Evolutionary conservation across 2,888 invertebrate species (phyloP).

Genomic region (Ptychoptera albimana): DNA sequence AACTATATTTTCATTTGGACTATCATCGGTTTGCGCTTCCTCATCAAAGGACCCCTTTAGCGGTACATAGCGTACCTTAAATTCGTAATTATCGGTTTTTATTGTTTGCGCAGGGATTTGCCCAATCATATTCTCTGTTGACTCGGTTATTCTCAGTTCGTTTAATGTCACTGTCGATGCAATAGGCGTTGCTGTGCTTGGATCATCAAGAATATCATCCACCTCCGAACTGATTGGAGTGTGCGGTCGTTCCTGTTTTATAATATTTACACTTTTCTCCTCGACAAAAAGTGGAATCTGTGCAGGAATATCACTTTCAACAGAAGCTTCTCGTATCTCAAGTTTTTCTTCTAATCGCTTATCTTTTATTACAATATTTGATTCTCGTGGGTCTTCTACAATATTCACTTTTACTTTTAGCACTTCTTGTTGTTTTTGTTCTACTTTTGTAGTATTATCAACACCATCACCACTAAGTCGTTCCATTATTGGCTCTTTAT

Average conservation of each 20-base stretch:
- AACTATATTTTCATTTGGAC: neutral
- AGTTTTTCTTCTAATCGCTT: neutral
- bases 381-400: conserved; percentile 7
- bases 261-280: neutral
- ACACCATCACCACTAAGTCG: neutral
- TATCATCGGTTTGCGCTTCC: conserved; percentile 1
- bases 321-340: neutral
- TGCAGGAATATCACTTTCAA: neutral
- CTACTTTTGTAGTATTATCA: neutral
- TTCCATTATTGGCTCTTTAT: neutral
- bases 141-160: conserved; percentile 13
- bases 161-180: neutral
- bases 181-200: neutral
- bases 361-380: conserved; percentile 7
- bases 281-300: neutral
- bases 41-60: conserved; percentile 8
- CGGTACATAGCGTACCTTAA: conserved; percentile 10
- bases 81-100: conserved; percentile 4
- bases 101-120: conserved; percentile 4
- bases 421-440: conserved; percentile 1
- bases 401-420: conserved; percentile 9
- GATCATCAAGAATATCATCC: neutral
- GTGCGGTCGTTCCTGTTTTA: neutral
- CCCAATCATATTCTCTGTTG: conserved; percentile 10
- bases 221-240: neutral